These are phyloP conservation scores for Yponomeuta plumbellus DNA, from an alignment of 2,888 invertebrate genomes.

Conservation along the genomic window DNA sequence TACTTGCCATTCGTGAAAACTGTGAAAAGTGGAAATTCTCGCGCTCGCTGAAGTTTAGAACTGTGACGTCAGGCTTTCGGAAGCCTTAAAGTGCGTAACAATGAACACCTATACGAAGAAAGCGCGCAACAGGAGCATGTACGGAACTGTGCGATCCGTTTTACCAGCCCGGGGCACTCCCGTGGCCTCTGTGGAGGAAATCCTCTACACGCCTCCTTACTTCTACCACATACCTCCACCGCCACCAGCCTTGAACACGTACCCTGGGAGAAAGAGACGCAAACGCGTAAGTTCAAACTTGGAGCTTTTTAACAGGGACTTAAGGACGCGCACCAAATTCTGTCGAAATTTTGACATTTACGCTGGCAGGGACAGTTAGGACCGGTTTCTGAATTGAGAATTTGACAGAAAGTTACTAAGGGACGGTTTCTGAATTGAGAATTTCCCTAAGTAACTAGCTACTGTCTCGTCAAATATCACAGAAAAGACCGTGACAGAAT, in stretches of 20 bases:
- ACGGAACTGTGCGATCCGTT: conserved; percentile 65
- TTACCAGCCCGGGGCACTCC: conserved; percentile 52
- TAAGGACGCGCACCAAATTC: too few species aligned
- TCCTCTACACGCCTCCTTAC: conserved; percentile 57
- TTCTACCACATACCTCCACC: conserved; percentile 67
- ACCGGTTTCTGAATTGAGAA: too few species aligned
- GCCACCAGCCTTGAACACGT: conserved; percentile 60
- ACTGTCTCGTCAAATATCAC: too few species aligned
- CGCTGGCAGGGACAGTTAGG: too few species aligned
- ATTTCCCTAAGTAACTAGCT: too few species aligned
- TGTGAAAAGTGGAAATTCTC: conserved; percentile 3
- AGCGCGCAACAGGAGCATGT: conserved; percentile 52
- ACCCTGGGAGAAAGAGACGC: conserved; percentile 65
- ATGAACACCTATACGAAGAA: conserved; percentile 58
- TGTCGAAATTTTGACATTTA: too few species aligned
- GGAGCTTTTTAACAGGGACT: too few species aligned
- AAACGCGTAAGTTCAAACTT: conserved; percentile 50
- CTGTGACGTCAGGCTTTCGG: conserved; percentile 29
- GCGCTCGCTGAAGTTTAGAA: conserved; percentile 25
- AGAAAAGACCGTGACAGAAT: too few species aligned
- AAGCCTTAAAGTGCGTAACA: conserved; percentile 20
- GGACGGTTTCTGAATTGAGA: too few species aligned
- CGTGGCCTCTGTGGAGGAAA: conserved; percentile 49
- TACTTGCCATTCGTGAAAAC: conserved; percentile 29
- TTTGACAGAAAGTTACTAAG: too few species aligned